Conservation (phyloP, 2,113 vertebrate species). For the Globicephala melas region DNA sequence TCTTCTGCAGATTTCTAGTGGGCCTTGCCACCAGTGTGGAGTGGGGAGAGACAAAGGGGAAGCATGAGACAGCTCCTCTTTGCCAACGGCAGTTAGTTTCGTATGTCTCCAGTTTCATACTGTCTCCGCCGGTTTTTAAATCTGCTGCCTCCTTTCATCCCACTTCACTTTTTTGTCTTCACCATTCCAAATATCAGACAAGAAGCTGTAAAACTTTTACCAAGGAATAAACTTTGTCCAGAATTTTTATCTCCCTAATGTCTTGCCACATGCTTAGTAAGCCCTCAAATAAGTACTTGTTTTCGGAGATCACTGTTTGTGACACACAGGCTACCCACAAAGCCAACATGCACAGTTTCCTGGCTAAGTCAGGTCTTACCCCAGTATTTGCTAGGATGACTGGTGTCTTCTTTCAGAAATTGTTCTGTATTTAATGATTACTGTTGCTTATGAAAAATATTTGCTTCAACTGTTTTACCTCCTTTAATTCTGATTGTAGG, state of each 20-base stretch:
- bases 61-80: background rate
- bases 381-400: background rate
- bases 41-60: background rate
- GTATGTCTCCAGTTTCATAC: background rate
- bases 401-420: background rate
- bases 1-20: background rate
- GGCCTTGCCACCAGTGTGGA: background rate
- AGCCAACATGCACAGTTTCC: background rate
- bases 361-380: background rate
- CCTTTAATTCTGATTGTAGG: background rate
- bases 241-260: background rate
- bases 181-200: background rate
- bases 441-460: background rate
- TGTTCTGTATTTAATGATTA: background rate
- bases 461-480: background rate
- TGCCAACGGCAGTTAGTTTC: background rate
- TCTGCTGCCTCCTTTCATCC: background rate
- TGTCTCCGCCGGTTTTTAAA: background rate
- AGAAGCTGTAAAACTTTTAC: background rate
- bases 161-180: background rate
- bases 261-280: background rate
- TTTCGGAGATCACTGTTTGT: background rate
- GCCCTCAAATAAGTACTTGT: background rate
- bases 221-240: background rate
- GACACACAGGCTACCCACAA: background rate